Base-by-base conservation (phyloP, 2,113 vertebrate species). In the Oncorhynchus masou region DNA sequence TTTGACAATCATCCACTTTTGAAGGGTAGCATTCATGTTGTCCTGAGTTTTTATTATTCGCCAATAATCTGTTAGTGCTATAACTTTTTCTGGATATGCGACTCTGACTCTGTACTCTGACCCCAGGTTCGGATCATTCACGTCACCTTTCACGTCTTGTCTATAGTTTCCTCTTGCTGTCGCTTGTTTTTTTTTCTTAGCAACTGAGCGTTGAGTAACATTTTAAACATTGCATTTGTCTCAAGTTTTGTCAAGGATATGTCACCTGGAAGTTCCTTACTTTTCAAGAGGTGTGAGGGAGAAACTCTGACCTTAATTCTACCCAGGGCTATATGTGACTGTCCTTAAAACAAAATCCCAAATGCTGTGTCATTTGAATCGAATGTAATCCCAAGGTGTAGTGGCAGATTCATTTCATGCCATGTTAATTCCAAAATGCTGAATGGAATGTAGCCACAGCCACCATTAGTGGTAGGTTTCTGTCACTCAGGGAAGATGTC, bases 281-380 rank as follows among this genome's bases (percentile, higher is more conserved):
- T 68, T 76, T 69, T 62, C 6, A 20, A 64, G 62, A 67, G 22
- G 25, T 31, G 4, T 15, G 8, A 45, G 22, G 9, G 51, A 70
- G 19, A 72, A 66, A 51, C 74, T 66, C 70, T 2, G 5, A 51
- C 59, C 49, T 71, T 71, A 51, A 49, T 3, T 51, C 13, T 54
- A 77, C 74, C 76, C 82, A 80, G 71, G 77, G 74, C 84, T 76
- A 15, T 54, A 15, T 25, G 1, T 75, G 78, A n/a, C n/a, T 65
- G 70, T 85, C 68, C 79, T 79, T 31, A 67, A 51, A 82, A 85
- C 83, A 81, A 79, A 68, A 90, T 91, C 90, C 87, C 83, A 81
- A 79, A 89, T 90, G 88, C 90, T 90, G 88, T 90, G 88, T 87
- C 80, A 62, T 79, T 76, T 73, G 5, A 81, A 85, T 34, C 79